Conservation (phyloP, 1,140 invertebrate species). For the Lineus longissimus region DNA sequence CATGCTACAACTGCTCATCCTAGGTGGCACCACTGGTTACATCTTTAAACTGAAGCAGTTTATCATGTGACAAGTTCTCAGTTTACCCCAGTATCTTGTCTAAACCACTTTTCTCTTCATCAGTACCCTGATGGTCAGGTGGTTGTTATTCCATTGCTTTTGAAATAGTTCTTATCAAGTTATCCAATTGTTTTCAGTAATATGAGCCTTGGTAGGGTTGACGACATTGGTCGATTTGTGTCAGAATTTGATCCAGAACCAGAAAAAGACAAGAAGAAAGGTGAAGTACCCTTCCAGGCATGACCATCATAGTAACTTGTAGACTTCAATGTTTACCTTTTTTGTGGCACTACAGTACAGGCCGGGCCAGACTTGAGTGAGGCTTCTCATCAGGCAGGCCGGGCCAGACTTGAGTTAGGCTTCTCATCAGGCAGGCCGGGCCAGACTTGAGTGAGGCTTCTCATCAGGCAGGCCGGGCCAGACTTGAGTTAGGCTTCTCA, state of each 20-base stretch:
- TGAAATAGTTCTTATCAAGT: neutral
- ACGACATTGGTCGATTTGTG: constrained; percentile 80
- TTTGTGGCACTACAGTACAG: neutral
- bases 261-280: constrained; percentile 60
- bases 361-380: neutral
- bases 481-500: too few species aligned
- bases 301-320: neutral
- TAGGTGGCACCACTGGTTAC: neutral
- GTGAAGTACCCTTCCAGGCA: constrained; percentile 35
- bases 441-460: too few species aligned
- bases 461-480: too few species aligned
- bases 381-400: too few species aligned
- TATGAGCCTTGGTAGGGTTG: constrained; percentile 78
- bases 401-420: too few species aligned
- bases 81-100: neutral
- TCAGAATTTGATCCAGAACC: constrained; percentile 84
- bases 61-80: neutral
- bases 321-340: neutral
- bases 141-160: too few species aligned
- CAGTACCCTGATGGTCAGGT: neutral
- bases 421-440: too few species aligned
- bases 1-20: too few species aligned
- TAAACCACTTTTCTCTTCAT: neutral
- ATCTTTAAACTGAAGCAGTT: neutral
- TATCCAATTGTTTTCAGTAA: constrained; percentile 52